Percentiles rank a stretch among this genome's conserved stretches.
Evolutionary conservation across 2,797 vertebrate genomes (phyloP).

Genomic region (Lepidocolaptes lacrymiger): DNA sequence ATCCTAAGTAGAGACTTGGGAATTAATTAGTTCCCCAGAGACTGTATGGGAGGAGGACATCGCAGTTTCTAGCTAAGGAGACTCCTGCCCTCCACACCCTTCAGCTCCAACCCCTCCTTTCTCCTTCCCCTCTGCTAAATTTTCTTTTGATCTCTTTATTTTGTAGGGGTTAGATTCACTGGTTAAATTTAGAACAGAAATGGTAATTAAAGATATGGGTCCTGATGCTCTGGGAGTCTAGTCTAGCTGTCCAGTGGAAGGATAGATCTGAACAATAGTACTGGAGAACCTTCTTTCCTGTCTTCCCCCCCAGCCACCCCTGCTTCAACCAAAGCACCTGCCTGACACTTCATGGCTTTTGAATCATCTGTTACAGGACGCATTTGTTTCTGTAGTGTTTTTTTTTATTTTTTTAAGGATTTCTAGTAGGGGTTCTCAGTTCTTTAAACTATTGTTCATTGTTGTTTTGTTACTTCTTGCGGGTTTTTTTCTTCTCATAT

Average conservation of each 20-base stretch:
- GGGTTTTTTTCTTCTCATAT: fast-evolving
- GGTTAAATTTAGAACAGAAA: not conserved
- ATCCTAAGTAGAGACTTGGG: not conserved
- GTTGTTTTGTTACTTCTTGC: not conserved
- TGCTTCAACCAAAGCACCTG: not conserved
- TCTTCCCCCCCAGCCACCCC: not conserved
- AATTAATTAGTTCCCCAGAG: not conserved
- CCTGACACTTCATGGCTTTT: not conserved
- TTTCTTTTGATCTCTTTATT: not conserved
- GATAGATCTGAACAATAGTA: not conserved
- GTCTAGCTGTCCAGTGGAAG: not conserved
- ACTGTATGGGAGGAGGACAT: not conserved
- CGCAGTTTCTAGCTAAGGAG: not conserved
- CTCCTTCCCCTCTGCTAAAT: not conserved
- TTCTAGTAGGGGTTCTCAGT: not conserved
- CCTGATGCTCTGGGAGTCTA: not conserved
- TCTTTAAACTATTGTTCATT: not conserved
- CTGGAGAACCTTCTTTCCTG: not conserved
- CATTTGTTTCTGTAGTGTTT: not conserved
- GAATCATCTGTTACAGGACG: not conserved
- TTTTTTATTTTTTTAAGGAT: not conserved
- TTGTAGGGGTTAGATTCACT: not conserved
- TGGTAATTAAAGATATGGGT: not conserved
- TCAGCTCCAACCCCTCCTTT: not conserved
- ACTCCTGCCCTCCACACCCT: not conserved